Conservation (phyloP, 2,113 vertebrate species). For the Scopus umbretta region DNA sequence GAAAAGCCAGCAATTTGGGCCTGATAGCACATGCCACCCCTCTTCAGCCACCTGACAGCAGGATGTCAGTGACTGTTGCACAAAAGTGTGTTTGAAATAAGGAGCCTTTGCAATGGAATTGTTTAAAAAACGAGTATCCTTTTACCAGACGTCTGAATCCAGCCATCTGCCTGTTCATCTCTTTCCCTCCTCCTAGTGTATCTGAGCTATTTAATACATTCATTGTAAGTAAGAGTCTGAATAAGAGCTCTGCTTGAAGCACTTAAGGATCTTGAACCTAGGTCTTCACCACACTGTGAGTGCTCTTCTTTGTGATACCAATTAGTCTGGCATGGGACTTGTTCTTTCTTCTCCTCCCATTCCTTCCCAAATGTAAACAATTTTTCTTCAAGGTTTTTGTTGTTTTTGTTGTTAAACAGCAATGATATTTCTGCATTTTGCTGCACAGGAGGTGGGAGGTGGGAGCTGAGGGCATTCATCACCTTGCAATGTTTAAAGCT, state of each 20-base stretch:
- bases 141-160: not conserved
- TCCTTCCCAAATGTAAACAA: not conserved
- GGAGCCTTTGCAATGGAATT: not conserved
- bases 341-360: not conserved
- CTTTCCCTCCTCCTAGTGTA: not conserved
- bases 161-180: not conserved
- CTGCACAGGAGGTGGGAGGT: not conserved
- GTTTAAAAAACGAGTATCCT: not conserved
- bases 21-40: not conserved
- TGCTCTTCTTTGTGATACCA: not conserved
- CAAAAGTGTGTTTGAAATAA: not conserved
- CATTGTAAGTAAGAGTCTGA: not conserved
- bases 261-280: not conserved
- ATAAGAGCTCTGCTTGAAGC: not conserved
- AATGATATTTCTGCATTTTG: not conserved
- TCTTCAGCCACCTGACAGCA: not conserved
- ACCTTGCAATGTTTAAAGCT: not conserved
- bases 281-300: not conserved
- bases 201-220: not conserved
- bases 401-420: not conserved
- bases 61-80: not conserved
- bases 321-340: not conserved
- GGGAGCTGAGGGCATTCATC: not conserved
- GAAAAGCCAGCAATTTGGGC: not conserved
- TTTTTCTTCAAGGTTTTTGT: not conserved